Conservation (phyloP, 30 jellyfish, hydroid and myxozoan genomes). For the Clytia hemisphaerica region DNA sequence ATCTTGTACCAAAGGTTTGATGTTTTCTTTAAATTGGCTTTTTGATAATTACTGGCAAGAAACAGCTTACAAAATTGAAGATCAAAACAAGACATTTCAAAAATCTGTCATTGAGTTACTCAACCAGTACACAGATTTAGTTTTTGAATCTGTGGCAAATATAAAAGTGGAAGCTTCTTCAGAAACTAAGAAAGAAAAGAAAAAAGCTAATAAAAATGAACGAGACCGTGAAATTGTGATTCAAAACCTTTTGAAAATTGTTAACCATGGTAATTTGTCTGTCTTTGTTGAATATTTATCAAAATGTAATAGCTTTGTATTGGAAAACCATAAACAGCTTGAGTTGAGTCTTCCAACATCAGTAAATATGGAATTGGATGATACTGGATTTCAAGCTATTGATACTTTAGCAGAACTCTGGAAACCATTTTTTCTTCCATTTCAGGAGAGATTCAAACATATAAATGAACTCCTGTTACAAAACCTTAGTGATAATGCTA, state of each 20-base stretch:
- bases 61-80: constrained; percentile 16
- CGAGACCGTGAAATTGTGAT: neutral
- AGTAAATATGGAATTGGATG: neutral
- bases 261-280: neutral
- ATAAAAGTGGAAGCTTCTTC: neutral
- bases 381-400: neutral
- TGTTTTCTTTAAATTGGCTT: constrained; percentile 58
- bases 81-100: neutral
- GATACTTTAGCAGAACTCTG: neutral
- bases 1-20: constrained; percentile 39
- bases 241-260: neutral
- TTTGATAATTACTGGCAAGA: constrained; percentile 61
- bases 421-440: constrained; percentile 1
- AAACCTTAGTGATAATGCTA: neutral
- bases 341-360: neutral
- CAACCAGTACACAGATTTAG: constrained; percentile 1
- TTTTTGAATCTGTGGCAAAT: neutral
- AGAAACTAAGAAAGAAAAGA: neutral
- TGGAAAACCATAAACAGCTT: neutral
- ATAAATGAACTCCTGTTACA: neutral
- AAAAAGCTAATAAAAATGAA: neutral
- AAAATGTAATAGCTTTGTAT: neutral
- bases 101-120: constrained; percentile 19
- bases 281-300: neutral
- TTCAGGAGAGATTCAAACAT: neutral